Evolutionary conservation across 2,797 vertebrate genomes (phyloP), one percentile per base, ranked within the genome.

Genomic region (Molossus alvarezi): DNA sequence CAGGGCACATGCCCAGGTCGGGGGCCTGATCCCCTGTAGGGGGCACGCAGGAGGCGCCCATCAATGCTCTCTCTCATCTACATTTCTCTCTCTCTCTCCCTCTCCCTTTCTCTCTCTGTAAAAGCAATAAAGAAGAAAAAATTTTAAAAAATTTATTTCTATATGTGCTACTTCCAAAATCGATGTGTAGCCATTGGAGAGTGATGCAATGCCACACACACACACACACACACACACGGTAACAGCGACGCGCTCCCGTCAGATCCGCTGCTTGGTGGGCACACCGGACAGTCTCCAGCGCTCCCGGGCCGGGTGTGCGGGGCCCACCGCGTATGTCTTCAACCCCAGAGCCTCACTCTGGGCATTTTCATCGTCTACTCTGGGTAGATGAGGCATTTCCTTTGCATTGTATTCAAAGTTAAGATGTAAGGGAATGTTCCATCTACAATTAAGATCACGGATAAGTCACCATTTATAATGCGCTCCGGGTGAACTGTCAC

Each of bases 191-290:
- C 18, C 5, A 2, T 13, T 57, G 21, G 17, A 2, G 1, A n/a
- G 80, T 41, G 15, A 65, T 18, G 55, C 55, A 18, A 57, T 18
- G 55, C 55, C 9, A 0, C 6, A 45, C 25, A 48, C 18, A 27
- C 9, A 0, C 6, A 45, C 25, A 48, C 18, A 27, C 9, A 0
- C 6, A 45, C 25, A 48, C 18, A 27, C 0, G 2, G 60, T 9
- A 0, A 37, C 21, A 0, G 3, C 45, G 0, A 20, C 0, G 2
- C 12, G 29, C 18, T 10, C 2, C 71, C 29, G 57, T 17, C 3
- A 13, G 23, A 62, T 27, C 20, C 27, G 23, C 45, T 6, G 9
- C 37, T 17, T 7, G 18, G 55, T 20, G 17, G 6, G 53, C 53
- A 15, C 53, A 4, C 3, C 41, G 6, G 41, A 45, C 41, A 45